These are phyloP conservation scores for Diglossa cyanea DNA, from an alignment of 2,797 vertebrate species.

Conservation along the genomic window DNA sequence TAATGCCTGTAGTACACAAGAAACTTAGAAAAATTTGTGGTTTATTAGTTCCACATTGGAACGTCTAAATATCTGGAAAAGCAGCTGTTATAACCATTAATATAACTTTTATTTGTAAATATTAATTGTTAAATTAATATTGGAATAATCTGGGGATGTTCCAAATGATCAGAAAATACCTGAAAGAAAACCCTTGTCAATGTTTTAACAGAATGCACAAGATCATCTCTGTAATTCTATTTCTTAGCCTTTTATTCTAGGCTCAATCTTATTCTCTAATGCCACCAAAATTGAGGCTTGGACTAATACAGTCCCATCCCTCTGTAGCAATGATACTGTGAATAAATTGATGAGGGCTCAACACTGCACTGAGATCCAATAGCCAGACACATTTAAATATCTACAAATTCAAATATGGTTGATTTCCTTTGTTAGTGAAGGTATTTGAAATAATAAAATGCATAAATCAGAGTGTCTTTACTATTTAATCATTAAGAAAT, in stretches of 20 bases:
- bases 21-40: rapidly evolving
- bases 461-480: background rate
- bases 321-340: background rate
- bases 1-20: background rate
- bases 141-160: background rate
- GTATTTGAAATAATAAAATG: background rate
- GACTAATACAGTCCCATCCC: background rate
- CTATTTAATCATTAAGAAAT: background rate
- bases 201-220: background rate
- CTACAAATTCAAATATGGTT: background rate
- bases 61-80: background rate
- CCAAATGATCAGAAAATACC: background rate
- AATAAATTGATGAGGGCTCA: background rate
- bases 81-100: background rate
- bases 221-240: background rate
- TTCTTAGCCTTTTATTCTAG: background rate
- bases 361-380: background rate
- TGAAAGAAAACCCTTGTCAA: background rate
- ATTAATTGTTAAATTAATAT: background rate
- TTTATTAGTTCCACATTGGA: background rate
- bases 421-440: background rate
- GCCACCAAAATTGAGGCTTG: background rate
- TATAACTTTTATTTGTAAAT: background rate
- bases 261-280: background rate
- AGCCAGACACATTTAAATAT: rapidly evolving